Evolutionary conservation across 2,888 invertebrate genomes (phyloP).

Genomic region (Dicranocentrus wangi): DNA sequence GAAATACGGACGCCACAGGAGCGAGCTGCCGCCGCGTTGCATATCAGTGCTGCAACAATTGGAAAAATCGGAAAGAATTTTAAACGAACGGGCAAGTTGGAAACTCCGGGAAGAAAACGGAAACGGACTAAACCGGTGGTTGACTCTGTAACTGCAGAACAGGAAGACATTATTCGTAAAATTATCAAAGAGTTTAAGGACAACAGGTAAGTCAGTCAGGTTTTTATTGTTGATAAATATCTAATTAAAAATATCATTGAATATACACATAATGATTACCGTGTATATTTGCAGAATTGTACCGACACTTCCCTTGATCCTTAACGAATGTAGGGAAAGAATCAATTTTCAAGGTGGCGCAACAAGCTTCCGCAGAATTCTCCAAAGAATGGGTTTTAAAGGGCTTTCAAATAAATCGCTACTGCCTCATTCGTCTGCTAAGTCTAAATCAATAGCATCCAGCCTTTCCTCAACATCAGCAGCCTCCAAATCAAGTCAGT

Average conservation of each 20-base stretch:
- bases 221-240: too few species aligned
- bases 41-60: slow-evolving; percentile 70
- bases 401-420: slow-evolving; percentile 41
- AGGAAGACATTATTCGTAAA: slow-evolving; percentile 65
- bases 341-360: slow-evolving; percentile 70
- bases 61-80: slow-evolving; percentile 71
- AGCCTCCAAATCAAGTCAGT: background rate
- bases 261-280: too few species aligned
- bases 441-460: slow-evolving; percentile 9
- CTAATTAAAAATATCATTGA: too few species aligned
- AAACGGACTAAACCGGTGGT: slow-evolving; percentile 66
- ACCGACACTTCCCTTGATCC: slow-evolving; percentile 68
- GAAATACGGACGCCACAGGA: slow-evolving; percentile 70
- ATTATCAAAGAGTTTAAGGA: slow-evolving; percentile 68
- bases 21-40: slow-evolving; percentile 69
- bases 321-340: slow-evolving; percentile 66
- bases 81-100: slow-evolving; percentile 67
- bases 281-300: slow-evolving; percentile 55
- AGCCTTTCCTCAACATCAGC: slow-evolving; percentile 4
- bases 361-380: slow-evolving; percentile 70
- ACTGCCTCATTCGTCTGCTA: background rate
- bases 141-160: slow-evolving; percentile 66
- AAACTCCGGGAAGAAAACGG: slow-evolving; percentile 66
- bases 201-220: slow-evolving; percentile 57
- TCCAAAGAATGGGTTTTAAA: slow-evolving; percentile 70